These are phyloP conservation scores for Equus przewalskii DNA, from an alignment of 2,113 vertebrate species.

Conservation along the genomic window DNA sequence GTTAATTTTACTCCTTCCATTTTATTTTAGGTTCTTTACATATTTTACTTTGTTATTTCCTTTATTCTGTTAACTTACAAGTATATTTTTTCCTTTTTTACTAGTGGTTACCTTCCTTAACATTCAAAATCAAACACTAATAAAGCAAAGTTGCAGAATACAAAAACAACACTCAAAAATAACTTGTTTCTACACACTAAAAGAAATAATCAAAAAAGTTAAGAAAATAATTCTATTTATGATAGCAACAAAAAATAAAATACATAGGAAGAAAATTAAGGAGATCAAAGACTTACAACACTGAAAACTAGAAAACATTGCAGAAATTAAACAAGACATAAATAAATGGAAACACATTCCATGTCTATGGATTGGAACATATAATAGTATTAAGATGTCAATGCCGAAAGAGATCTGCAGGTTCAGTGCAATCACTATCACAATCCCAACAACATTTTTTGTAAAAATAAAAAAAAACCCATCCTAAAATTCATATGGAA, in stretches of 20 bases:
- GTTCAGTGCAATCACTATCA: neutral
- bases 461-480: neutral
- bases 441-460: neutral
- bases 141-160: neutral
- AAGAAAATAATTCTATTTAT: neutral
- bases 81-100: conserved; percentile 25
- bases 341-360: neutral
- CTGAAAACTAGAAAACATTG: neutral
- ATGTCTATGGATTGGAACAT: neutral
- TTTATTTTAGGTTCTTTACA: neutral
- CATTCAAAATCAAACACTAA: conserved; percentile 13
- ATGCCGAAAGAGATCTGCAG: neutral
- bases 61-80: neutral
- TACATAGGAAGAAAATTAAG: neutral
- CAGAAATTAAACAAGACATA: neutral
- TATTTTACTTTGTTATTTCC: neutral
- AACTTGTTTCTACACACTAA: neutral
- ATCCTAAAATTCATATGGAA: neutral
- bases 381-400: conserved; percentile 1
- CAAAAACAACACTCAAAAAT: neutral
- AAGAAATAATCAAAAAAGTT: neutral
- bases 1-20: conserved; percentile 26
- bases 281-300: neutral
- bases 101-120: neutral
- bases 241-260: neutral